phyloP scores from a whole-genome alignment of 2,888 invertebrate genomes.

The Protula sp. region DNA sequence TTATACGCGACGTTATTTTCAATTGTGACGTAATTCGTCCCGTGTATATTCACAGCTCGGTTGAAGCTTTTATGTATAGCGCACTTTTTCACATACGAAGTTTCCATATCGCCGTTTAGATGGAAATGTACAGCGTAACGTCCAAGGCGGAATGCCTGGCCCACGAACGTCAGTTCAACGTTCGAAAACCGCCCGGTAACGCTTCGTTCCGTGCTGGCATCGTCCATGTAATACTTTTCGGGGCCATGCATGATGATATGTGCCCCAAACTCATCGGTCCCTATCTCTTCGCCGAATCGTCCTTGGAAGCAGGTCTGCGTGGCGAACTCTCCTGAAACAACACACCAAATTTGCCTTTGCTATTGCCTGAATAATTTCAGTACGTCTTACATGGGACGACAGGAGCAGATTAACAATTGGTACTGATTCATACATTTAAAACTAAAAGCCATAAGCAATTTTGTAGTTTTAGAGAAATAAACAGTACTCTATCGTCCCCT shows the following conservation, averaged over 20 bases:
- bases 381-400: too few relatives aligned
- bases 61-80: slow-evolving; percentile 44
- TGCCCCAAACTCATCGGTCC: slow-evolving; percentile 42
- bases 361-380: too few relatives aligned
- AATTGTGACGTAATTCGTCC: slow-evolving; percentile 32
- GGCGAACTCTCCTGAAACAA: slow-evolving; percentile 44
- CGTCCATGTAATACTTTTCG: not conserved
- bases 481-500: too few relatives aligned
- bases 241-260: slow-evolving; percentile 29
- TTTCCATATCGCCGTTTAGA: slow-evolving; percentile 40
- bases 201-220: slow-evolving; percentile 15
- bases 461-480: too few relatives aligned
- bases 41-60: slow-evolving; percentile 48
- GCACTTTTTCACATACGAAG: slow-evolving; percentile 39
- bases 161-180: slow-evolving; percentile 38
- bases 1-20: slow-evolving; percentile 41
- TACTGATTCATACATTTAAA: too few relatives aligned
- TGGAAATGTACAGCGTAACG: slow-evolving; percentile 50
- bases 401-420: too few relatives aligned
- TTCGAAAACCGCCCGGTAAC: slow-evolving; percentile 30
- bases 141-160: slow-evolving; percentile 47
- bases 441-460: too few relatives aligned
- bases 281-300: slow-evolving; percentile 44
- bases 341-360: too few relatives aligned
- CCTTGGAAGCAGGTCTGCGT: slow-evolving; percentile 47